Evolutionary conservation across 2,113 vertebrate species (phyloP).

Genomic region (Cinclus mexicanus): DNA sequence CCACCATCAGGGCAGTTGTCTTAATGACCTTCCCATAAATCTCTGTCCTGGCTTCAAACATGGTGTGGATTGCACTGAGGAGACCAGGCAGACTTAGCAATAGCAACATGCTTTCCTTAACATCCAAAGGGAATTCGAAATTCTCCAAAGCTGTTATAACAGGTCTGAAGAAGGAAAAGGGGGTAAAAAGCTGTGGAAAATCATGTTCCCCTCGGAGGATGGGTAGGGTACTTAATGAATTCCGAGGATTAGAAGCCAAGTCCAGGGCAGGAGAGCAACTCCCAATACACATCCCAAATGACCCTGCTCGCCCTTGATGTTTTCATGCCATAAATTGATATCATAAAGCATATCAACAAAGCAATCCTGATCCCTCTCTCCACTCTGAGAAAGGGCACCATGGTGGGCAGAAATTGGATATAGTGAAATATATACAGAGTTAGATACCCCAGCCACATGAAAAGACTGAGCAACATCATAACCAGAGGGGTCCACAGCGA

Average conservation of each 20-base stretch:
- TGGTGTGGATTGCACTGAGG: background rate
- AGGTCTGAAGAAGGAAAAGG: background rate
- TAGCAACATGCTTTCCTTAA: background rate
- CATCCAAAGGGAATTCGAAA: background rate
- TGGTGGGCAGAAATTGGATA: background rate
- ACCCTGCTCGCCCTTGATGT: background rate
- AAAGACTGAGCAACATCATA: background rate
- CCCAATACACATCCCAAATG: background rate
- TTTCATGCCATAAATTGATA: background rate
- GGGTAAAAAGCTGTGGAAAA: background rate
- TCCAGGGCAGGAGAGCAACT: background rate
- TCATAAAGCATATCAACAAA: background rate
- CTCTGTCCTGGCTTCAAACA: background rate
- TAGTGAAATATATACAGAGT: background rate
- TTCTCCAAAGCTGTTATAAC: background rate
- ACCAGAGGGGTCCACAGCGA: background rate
- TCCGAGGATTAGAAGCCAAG: background rate
- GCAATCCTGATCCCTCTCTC: background rate
- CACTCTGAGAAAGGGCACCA: background rate
- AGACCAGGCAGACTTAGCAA: background rate
- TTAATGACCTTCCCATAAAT: background rate
- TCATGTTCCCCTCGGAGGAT: background rate
- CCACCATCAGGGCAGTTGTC: background rate
- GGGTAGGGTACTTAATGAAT: background rate
- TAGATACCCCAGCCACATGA: background rate